Base-by-base conservation (phyloP, 1,140 invertebrate species). In the Trissolcus basalis region DNA sequence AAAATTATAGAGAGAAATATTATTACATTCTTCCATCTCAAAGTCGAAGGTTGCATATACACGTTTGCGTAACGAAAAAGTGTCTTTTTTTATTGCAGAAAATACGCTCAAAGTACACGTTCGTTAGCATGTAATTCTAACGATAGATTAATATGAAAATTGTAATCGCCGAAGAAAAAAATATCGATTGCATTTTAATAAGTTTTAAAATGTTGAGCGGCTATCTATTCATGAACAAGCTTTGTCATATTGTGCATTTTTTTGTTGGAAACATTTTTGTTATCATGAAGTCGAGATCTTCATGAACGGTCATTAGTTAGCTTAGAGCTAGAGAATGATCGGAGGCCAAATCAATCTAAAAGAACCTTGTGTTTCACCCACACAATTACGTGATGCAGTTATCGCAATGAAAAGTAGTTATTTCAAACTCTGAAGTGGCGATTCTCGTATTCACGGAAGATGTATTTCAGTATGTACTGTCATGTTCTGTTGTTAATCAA, bases 291-390 rank as follows among this genome's bases (percentile, higher is more conserved):
- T 44, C 19, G 27, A 47, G 50, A 70, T 69, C 56, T 70, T 63
- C 45, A 36, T 61, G 59, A 51, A 58, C 50, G 53, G 44, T 58
- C 43, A 60, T 67, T 72, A 43, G 47, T 41, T 61, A 44, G 53
- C 54, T 61, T 65, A 71, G 55, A 77, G 69, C 58, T 61, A 51
- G 56, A 58, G 65, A 39, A 67, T 51, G 63, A 67, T 67, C 64
- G 65, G 71, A 77, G 71, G 75, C 71, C 59, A 55, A 71, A 69
- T 65, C 69, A 78, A 80, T 77, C 77, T 71, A 69, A 69, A 60
- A 64, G 54, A 79, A 79, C 79, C 79, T 80, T 79, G 72, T 53
- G 65, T 33, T 71, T 77, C 77, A 68, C 79, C 61, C 72, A 76
- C 72, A 73, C 79, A 43, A 36, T 13, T 45, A 47, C 58, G 55